Conservation (phyloP, 2,888 invertebrate species). For the Cenopis cana region DNA sequence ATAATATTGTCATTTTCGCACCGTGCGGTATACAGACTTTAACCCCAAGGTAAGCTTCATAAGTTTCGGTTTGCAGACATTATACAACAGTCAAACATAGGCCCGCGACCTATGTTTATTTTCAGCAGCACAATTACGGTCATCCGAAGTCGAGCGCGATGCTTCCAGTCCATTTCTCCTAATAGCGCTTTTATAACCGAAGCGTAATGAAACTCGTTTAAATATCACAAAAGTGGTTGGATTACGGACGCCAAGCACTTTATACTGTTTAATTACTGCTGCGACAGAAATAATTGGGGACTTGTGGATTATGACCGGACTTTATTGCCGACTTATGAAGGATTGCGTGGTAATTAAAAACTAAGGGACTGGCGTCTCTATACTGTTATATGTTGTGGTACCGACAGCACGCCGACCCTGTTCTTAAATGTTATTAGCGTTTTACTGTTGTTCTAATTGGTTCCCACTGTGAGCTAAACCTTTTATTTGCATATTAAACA, state of each 20-base stretch:
- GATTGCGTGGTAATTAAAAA: conserved; percentile 45
- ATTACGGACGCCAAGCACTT: conserved; percentile 78
- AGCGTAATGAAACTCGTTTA: conserved; percentile 83
- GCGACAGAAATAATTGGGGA: conserved; percentile 82
- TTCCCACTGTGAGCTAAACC: not conserved
- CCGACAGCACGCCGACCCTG: conserved; percentile 28
- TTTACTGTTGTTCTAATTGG: conserved; percentile 7
- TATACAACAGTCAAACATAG: conserved; percentile 22
- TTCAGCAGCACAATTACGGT: conserved; percentile 73
- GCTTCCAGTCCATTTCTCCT: conserved; percentile 82
- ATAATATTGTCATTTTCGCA: too few species aligned
- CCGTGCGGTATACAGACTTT: too few species aligned
- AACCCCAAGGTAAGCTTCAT: too few species aligned
- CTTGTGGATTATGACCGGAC: conserved; percentile 76
- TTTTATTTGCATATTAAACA: not conserved
- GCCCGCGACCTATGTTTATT: conserved; percentile 58
- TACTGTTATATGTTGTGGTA: conserved; percentile 23
- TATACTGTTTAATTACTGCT: conserved; percentile 82
- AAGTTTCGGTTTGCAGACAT: too few species aligned
- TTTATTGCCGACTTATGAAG: conserved; percentile 65
- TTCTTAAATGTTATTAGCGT: conserved; percentile 13
- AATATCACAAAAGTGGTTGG: conserved; percentile 83
- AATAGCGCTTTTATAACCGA: conserved; percentile 81
- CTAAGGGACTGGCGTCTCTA: conserved; percentile 28
- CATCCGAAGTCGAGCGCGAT: conserved; percentile 77